These are phyloP conservation scores for Drosophila azteca DNA, from an alignment of 1,140 invertebrate species.

Conservation along the genomic window DNA sequence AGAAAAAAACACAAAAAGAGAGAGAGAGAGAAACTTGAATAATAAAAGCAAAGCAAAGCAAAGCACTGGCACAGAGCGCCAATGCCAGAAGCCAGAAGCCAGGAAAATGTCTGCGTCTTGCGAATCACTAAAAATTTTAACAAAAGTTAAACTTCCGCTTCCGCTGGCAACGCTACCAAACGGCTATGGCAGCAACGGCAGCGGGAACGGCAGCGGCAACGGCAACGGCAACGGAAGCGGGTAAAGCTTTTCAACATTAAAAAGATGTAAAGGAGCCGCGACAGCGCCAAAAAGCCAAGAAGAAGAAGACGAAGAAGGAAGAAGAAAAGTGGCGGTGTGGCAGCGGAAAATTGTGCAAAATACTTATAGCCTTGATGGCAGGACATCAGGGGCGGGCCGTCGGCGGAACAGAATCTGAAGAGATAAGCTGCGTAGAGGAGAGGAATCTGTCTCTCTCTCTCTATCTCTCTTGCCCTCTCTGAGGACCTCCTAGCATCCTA, in stretches of 20 bases:
- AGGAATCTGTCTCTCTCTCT: conserved; percentile 9
- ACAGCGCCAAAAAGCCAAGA: conserved; percentile 59
- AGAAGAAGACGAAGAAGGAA: conserved; percentile 30
- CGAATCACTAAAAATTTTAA: conserved; percentile 80
- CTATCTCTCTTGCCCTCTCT: no score
- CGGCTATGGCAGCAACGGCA: conserved; percentile 39
- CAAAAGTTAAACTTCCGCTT: conserved; percentile 82
- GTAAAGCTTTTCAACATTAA: conserved; percentile 82
- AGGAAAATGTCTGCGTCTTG: conserved; percentile 62
- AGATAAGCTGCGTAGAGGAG: conserved; percentile 77
- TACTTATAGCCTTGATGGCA: conserved; percentile 49
- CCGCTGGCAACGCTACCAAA: conserved; percentile 35
- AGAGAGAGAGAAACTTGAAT: conserved; percentile 10
- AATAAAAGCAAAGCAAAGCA: conserved; percentile 5
- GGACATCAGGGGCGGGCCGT: conserved; percentile 11
- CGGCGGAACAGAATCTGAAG: conserved; percentile 30
- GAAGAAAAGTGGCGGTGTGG: conserved; percentile 12
- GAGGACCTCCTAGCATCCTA: conserved; percentile 14
- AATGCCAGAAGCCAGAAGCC: conserved; percentile 5
- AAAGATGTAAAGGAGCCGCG: conserved; percentile 76
- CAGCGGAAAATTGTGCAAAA: conserved; percentile 69
- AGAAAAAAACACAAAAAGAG: neutral
- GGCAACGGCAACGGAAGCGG: conserved; percentile 62
- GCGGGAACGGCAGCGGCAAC: conserved; percentile 65
- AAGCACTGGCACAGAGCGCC: neutral